Percentiles rank a stretch among this genome's conserved stretches.
phyloP scores from a whole-genome alignment of 2,888 invertebrate genomes.

The Eretmocerus hayati region DNA sequence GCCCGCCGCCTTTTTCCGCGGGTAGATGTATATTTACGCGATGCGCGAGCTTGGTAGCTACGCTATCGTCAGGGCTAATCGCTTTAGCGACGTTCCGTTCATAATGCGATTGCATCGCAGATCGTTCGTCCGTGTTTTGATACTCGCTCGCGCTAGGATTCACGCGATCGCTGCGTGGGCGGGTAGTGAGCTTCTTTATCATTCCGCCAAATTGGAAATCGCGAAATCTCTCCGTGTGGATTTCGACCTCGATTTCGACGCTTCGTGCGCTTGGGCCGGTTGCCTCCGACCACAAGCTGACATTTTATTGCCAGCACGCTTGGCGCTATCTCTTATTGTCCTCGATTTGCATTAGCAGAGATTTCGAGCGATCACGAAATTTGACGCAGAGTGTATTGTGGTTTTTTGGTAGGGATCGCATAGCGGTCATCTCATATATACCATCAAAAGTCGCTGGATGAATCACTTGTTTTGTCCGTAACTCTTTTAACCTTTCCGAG shows the following conservation, averaged over 20 bases:
- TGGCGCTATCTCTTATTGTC: background rate
- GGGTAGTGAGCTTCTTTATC: slow-evolving; percentile 12
- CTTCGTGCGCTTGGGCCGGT: background rate
- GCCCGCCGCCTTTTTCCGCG: slow-evolving; percentile 39
- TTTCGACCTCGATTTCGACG: background rate
- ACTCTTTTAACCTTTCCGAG: too few relatives aligned
- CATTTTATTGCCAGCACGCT: slow-evolving; percentile 5
- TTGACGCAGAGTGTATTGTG: too few relatives aligned
- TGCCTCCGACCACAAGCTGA: slow-evolving; percentile 2
- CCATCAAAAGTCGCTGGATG: too few relatives aligned
- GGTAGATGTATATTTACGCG: slow-evolving; percentile 8
- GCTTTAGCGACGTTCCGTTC: slow-evolving; percentile 44
- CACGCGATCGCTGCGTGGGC: too few relatives aligned
- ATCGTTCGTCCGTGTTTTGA: slow-evolving; percentile 5
- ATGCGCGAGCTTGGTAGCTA: background rate
- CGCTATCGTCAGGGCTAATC: slow-evolving; percentile 33
- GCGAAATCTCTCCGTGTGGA: too few relatives aligned
- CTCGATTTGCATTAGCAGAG: too few relatives aligned
- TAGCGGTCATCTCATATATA: too few relatives aligned
- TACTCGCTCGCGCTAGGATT: slow-evolving; percentile 1
- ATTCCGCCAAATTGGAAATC: slow-evolving; percentile 16
- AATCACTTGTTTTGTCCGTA: too few relatives aligned
- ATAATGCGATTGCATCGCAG: slow-evolving; percentile 46
- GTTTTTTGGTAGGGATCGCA: too few relatives aligned
- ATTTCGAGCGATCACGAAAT: too few relatives aligned